Conservation (phyloP, 2,797 vertebrate species). For the Lepilemur ruficaudatus region DNA sequence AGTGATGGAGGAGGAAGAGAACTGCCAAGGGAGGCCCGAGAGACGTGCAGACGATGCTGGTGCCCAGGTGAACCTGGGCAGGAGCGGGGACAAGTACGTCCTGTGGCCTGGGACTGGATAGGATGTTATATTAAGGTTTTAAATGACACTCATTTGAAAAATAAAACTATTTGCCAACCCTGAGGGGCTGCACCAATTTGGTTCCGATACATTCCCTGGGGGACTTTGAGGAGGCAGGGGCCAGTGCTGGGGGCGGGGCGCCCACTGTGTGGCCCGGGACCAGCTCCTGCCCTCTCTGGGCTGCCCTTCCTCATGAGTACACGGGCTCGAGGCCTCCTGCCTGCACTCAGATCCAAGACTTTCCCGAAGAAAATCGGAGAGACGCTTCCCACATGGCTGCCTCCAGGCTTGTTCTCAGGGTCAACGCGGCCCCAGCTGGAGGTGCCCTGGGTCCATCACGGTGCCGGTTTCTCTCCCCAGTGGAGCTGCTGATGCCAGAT, state of each 20-base stretch:
- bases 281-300: not conserved
- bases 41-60: not conserved
- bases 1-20: no score
- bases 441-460: not conserved
- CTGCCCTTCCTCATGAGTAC: no score
- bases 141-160: not conserved
- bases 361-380: accelerated
- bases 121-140: not conserved
- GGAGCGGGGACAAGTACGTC: not conserved
- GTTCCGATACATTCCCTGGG: not conserved
- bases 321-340: not conserved
- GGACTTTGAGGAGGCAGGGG: not conserved
- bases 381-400: not conserved
- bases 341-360: accelerated
- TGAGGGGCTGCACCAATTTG: not conserved
- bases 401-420: not conserved
- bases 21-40: accelerated
- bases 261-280: not conserved
- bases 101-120: not conserved
- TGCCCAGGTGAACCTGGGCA: not conserved
- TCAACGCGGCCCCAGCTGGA: not conserved
- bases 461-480: accelerated
- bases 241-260: accelerated
- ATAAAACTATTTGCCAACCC: not conserved
- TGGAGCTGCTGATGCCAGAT: not conserved